A percentile compares a stretch with the other conserved stretches of the same genome.
phyloP scores from a whole-genome alignment of 2,888 invertebrate genomes.

The Frankliniella intonsa region DNA sequence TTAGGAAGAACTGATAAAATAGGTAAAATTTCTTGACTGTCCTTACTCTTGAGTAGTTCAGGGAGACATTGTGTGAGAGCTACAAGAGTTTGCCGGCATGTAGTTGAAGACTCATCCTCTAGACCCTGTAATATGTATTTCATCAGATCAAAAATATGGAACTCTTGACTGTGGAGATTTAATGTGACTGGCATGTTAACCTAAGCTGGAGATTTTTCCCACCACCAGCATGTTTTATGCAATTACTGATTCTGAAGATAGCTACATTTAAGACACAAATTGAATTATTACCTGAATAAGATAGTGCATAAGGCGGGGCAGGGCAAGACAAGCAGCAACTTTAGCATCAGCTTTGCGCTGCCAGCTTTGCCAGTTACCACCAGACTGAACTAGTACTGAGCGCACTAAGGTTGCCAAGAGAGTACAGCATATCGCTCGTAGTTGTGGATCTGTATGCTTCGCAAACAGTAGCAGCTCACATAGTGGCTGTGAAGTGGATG shows the following conservation, averaged over 20 bases:
- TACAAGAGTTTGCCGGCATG: slow-evolving; percentile 65
- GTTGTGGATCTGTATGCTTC: slow-evolving; percentile 73
- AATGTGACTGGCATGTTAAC: no score
- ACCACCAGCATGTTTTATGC: no score
- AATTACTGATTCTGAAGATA: no score
- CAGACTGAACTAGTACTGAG: slow-evolving; percentile 7
- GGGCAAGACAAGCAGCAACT: neutral
- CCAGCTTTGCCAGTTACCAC: slow-evolving; percentile 7
- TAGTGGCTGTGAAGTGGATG: slow-evolving; percentile 38
- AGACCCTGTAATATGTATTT: slow-evolving; percentile 60
- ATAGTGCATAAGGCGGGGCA: neutral
- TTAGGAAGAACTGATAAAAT: slow-evolving; percentile 59
- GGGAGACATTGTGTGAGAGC: slow-evolving; percentile 57
- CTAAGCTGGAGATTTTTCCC: no score
- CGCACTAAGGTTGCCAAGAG: neutral
- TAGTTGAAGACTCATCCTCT: slow-evolving; percentile 68
- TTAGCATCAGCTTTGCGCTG: slow-evolving; percentile 11
- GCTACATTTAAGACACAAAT: no score
- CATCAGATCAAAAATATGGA: no score
- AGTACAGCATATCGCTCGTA: slow-evolving; percentile 54
- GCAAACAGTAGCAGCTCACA: slow-evolving; percentile 64
- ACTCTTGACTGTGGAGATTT: no score
- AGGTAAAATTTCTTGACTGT: slow-evolving; percentile 54
- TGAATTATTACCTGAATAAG: neutral
- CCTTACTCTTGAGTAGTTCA: slow-evolving; percentile 58